A percentile compares a stretch with the other conserved stretches of the same genome.
These are phyloP conservation scores for Phasia obesa DNA, from an alignment of 2,888 invertebrate species.

Conservation along the genomic window DNA sequence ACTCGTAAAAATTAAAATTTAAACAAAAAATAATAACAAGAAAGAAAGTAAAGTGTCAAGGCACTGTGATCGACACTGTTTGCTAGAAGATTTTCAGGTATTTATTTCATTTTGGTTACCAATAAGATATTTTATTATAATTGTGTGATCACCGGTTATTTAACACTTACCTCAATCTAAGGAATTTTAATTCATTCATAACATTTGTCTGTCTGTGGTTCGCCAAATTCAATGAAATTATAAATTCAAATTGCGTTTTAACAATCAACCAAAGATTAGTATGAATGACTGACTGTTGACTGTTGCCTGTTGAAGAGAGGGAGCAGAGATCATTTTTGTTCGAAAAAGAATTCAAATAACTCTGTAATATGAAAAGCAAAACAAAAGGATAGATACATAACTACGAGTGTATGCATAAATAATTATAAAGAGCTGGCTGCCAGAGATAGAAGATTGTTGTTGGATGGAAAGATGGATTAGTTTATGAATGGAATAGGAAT, in stretches of 20 bases:
- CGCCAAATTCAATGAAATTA: slow-evolving; percentile 47
- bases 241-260: slow-evolving; percentile 66
- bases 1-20: too few species aligned
- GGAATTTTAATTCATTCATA: slow-evolving; percentile 33
- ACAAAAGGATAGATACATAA: neutral
- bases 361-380: neutral
- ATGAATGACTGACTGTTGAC: neutral
- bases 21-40: too few species aligned
- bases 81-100: too few species aligned
- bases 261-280: slow-evolving; percentile 54
- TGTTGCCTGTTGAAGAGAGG: neutral
- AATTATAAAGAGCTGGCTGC: neutral
- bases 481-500: slow-evolving; percentile 54
- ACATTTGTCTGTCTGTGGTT: slow-evolving; percentile 18
- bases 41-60: too few species aligned
- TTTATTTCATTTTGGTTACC: neutral
- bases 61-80: too few species aligned
- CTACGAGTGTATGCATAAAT: too few species aligned
- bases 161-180: slow-evolving; percentile 51
- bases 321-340: slow-evolving; percentile 7
- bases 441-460: neutral
- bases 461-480: slow-evolving; percentile 37
- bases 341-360: slow-evolving; percentile 27
- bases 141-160: slow-evolving; percentile 34
- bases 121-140: slow-evolving; percentile 16